These are phyloP conservation scores for Rhodeus uyekii DNA, from an alignment of 2,797 vertebrate genomes.

Conservation along the genomic window DNA sequence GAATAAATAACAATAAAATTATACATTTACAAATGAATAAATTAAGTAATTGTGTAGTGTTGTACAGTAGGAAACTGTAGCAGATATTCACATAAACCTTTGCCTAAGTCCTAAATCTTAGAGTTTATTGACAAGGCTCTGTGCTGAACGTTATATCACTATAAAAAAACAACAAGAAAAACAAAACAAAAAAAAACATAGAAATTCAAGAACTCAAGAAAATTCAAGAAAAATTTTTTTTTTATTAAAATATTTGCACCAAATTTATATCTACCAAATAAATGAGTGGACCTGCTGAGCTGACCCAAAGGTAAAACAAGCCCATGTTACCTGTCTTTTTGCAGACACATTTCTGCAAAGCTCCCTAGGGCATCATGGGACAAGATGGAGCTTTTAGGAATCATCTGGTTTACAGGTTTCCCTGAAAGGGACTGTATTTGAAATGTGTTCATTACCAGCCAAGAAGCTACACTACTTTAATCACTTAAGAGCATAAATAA, in stretches of 20 bases:
- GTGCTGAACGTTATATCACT: too few species aligned
- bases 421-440: neutral
- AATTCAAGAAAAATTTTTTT: too few species aligned
- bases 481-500: slow-evolving; percentile 25
- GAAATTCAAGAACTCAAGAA: neutral
- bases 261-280: too few species aligned
- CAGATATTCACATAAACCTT: too few species aligned
- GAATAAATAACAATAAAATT: too few species aligned
- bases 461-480: neutral
- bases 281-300: neutral
- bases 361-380: neutral
- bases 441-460: neutral
- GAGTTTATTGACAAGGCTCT: too few species aligned
- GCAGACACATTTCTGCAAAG: neutral
- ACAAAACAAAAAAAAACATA: too few species aligned
- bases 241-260: neutral
- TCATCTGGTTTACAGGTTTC: neutral
- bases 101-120: too few species aligned
- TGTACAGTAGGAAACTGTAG: too few species aligned
- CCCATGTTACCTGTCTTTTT: neutral
- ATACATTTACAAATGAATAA: too few species aligned
- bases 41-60: too few species aligned
- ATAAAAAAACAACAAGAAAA: too few species aligned
- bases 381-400: slow-evolving; percentile 15
- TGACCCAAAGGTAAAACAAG: neutral